phyloP scores from a whole-genome alignment of 1,140 invertebrate species.

The Trachymyrmex cornetzi region DNA sequence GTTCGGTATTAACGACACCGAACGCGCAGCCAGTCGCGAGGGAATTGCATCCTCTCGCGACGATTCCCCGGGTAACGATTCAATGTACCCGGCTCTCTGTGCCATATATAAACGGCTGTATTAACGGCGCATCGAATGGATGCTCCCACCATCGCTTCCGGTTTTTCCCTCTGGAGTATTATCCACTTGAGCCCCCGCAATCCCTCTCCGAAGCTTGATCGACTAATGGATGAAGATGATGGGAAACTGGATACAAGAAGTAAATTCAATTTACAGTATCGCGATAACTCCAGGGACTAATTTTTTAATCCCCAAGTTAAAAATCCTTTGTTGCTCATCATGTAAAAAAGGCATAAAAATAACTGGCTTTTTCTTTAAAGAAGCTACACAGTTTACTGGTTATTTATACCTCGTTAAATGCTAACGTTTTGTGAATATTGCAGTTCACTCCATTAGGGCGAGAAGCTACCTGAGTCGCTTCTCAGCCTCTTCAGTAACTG shows the following conservation, averaged over 20 bases:
- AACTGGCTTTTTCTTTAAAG: neutral
- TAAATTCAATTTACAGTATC: constrained; percentile 32
- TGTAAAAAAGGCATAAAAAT: neutral
- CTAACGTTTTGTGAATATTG: too few species aligned
- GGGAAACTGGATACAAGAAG: neutral
- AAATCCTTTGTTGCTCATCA: neutral
- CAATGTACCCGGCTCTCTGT: neutral
- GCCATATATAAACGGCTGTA: neutral
- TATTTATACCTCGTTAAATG: too few species aligned
- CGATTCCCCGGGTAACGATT: constrained; percentile 69
- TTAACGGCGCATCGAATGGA: constrained; percentile 35
- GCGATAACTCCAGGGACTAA: neutral
- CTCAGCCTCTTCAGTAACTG: too few species aligned
- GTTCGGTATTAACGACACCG: constrained; percentile 72
- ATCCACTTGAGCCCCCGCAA: constrained; percentile 36
- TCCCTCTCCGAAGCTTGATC: constrained; percentile 9
- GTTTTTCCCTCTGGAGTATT: constrained; percentile 27
- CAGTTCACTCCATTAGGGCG: too few species aligned
- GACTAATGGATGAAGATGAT: constrained; percentile 38
- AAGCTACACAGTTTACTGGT: too few species aligned
- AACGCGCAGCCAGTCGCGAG: constrained; percentile 48
- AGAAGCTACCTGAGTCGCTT: too few species aligned
- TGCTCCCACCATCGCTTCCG: neutral
- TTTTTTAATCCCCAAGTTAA: neutral
- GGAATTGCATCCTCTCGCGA: constrained; percentile 55